Base-by-base conservation (phyloP, 2,113 vertebrate species). In the Pagrus major region DNA sequence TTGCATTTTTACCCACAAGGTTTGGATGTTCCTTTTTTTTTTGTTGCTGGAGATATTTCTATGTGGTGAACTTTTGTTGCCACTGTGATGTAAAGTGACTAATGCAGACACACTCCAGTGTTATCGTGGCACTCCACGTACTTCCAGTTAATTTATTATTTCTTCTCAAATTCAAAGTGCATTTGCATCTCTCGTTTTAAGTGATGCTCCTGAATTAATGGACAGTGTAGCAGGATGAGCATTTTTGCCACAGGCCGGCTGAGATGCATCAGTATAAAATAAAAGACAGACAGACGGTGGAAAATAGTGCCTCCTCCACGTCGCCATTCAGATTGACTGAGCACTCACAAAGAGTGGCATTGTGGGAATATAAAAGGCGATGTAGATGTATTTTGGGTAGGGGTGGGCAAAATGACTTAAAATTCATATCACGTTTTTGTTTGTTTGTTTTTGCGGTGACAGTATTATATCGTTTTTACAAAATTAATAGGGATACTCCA, bases 31-130 rank as follows among this genome's bases (percentile, higher is more conserved):
- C 44, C 31, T 77, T 66, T n/a, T n/a, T n/a, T n/a, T n/a, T n/a
- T n/a, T n/a, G n/a, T 64, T 61, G 25, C 25, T 27, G 25, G 61
- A 18, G 52, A 74, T 37, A 39, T 44, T 69, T 23, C 44, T 23
- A 35, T 1, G 3, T 20, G 42, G 42, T 49, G 15, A 73, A 77
- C n/a, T n/a, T n/a, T 58, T 29, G 63, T 59, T 65, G 37, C 74
- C 66, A 65, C 11, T 23, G 64, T 49, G 71, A 63, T 65, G 49
- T 61, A 60, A 56, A 76, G 23, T 60, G 66, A 79, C 42, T 58
- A 80, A 64, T 71, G 9, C 15, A 39, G n/a, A 23, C 46, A 55
- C n/a, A 20, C 54, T 52, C n/a, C 9, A 5, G 33, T 4, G 33
- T 15, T 72, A 11, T n/a, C 25, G 15, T 33, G 35, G 21, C 11